phyloP scores from a whole-genome alignment of 2,888 invertebrate species.

The Dolichopus griseipennis region DNA sequence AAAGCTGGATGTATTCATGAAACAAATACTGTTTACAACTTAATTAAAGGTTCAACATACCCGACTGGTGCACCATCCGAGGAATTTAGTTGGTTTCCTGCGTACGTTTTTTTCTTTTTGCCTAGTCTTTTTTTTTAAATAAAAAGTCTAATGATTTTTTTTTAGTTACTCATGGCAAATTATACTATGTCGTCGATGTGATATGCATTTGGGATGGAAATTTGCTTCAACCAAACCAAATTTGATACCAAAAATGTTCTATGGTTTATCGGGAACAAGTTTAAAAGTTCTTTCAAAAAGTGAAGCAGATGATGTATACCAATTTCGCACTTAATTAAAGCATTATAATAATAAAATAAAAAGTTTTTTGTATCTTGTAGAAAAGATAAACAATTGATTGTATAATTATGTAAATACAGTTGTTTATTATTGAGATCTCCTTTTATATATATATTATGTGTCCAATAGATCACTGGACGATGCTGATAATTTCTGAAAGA shows the following conservation, averaged over 20 bases:
- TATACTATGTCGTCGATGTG: constrained; percentile 58
- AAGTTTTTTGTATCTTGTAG: not conserved
- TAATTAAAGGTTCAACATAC: constrained; percentile 45
- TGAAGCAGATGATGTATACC: constrained; percentile 15
- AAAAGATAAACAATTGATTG: not conserved
- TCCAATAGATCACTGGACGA: constrained; percentile 35
- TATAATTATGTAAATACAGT: not conserved
- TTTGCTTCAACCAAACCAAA: constrained; percentile 57
- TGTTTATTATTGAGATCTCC: not conserved
- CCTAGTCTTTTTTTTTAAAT: constrained; percentile 10
- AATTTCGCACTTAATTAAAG: constrained; percentile 12
- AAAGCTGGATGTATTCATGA: constrained; percentile 68
- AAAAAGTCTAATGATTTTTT: constrained; percentile 17
- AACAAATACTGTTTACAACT: constrained; percentile 59
- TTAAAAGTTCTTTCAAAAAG: constrained; percentile 36
- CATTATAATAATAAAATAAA: constrained; percentile 12
- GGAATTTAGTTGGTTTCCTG: constrained; percentile 80
- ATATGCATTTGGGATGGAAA: constrained; percentile 68
- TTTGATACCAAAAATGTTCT: constrained; percentile 59
- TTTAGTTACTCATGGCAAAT: constrained; percentile 73
- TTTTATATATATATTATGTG: constrained; percentile 20
- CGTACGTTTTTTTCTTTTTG: constrained; percentile 33
- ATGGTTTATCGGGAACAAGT: constrained; percentile 57
- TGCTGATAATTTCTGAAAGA: constrained; percentile 38
- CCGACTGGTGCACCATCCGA: constrained; percentile 51